Evolutionary conservation across 1,140 invertebrate species (phyloP).

Genomic region (Bombus pyrosoma): DNA sequence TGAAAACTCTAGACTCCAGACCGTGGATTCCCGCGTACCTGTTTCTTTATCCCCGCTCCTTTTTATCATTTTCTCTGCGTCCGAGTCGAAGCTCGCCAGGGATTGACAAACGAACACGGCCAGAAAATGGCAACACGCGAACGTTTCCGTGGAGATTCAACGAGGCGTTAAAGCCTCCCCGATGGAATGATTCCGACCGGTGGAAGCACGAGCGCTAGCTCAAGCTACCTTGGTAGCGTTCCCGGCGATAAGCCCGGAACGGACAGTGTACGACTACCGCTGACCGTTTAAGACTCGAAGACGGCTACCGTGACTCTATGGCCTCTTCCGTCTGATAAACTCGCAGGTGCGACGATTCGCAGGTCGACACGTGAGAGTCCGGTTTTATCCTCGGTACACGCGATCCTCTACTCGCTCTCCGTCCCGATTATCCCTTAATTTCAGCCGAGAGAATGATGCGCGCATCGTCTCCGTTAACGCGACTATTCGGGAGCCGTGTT

Average conservation of each 20-base stretch:
- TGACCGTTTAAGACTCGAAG: constrained; percentile 59
- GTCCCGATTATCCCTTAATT: constrained; percentile 32
- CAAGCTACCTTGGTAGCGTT: neutral
- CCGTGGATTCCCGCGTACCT: neutral
- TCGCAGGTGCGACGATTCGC: constrained; percentile 58
- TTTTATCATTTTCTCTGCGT: neutral
- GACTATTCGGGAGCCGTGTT: too few species aligned
- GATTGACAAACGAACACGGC: neutral
- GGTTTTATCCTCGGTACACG: constrained; percentile 49
- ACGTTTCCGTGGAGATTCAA: constrained; percentile 35
- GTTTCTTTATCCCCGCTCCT: neutral
- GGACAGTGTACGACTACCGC: constrained; percentile 59
- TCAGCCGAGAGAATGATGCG: too few species aligned
- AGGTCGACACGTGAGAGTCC: constrained; percentile 52
- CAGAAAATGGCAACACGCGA: constrained; percentile 33
- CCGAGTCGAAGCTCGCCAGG: neutral
- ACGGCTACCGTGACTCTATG: constrained; percentile 58
- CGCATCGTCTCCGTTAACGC: too few species aligned
- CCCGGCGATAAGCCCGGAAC: constrained; percentile 39
- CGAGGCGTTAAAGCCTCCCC: constrained; percentile 22
- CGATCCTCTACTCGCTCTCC: constrained; percentile 26
- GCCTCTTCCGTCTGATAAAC: constrained; percentile 57
- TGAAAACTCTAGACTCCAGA: neutral
- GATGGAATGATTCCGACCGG: neutral
- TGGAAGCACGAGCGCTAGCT: constrained; percentile 13